Conservation (phyloP, 1,140 invertebrate species). For the Aleiodes sp. region DNA sequence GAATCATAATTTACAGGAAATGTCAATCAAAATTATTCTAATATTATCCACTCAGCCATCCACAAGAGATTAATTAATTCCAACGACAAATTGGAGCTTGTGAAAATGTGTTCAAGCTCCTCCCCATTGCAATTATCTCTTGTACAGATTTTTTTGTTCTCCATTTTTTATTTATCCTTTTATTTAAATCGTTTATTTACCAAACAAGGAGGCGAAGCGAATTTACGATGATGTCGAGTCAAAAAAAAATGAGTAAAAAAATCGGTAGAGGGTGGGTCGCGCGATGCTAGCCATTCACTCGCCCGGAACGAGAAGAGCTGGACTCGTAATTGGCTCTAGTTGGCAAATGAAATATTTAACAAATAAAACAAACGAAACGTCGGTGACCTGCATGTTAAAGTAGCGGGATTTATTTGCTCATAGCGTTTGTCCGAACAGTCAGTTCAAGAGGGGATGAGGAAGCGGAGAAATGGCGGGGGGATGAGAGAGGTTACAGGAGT, state of each 20-base stretch:
- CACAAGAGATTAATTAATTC: no score
- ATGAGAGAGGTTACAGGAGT: background rate
- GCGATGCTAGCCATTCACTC: slow-evolving; percentile 7
- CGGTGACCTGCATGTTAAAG: slow-evolving; percentile 65
- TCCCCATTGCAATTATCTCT: background rate
- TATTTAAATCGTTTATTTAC: slow-evolving; percentile 6
- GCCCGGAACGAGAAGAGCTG: slow-evolving; percentile 34
- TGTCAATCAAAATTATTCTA: no score
- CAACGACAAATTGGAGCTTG: no score
- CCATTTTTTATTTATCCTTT: background rate
- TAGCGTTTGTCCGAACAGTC: slow-evolving; percentile 52
- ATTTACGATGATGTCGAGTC: slow-evolving; percentile 8
- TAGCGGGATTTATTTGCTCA: slow-evolving; percentile 64
- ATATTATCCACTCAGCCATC: no score
- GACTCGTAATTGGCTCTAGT: slow-evolving; percentile 59
- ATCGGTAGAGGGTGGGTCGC: background rate
- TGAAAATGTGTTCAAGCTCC: no score
- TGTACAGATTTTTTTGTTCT: background rate
- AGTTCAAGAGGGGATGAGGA: background rate
- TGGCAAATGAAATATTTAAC: slow-evolving; percentile 64
- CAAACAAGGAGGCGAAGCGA: slow-evolving; percentile 19
- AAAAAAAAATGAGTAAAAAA: background rate
- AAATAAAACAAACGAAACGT: slow-evolving; percentile 63
- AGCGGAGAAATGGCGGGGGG: background rate
- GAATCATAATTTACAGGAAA: no score